Base-by-base conservation (phyloP, 1,140 invertebrate species). In the Tetraneura akinire region DNA sequence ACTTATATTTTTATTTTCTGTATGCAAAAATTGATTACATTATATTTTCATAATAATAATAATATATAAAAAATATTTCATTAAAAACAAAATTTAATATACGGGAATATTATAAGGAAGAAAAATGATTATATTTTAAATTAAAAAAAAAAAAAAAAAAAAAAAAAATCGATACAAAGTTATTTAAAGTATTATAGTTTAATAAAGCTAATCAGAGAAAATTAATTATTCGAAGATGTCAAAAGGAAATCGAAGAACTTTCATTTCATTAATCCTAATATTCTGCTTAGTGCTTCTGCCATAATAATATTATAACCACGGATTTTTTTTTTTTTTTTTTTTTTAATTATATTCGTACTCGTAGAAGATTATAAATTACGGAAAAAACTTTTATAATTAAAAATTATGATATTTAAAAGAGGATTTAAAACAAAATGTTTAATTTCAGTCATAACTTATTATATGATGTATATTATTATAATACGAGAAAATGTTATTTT, bases 231-330 rank as follows among this genome's bases (percentile, higher is more conserved):
- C 9, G 9, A 6, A 51, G 45, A 51, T 18, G 10, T 16, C 18
- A 71, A 71, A 71, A 51, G 47, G 47, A 71, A 71, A 71, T 71
- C 16, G 68, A 71, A 51, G 68, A 71, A 71, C 45, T 51, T 71
- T 71, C 9, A 51, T 71, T 71, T 3, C 9, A 16, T 71, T 71
- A 71, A 71, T 51, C 16, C 47, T 18, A 45, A 68, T 68, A 71
- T 16, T 71, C 26, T n/a, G n/a, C n/a, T n/a, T n/a, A n/a, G n/a
- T n/a, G n/a, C 23, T 49, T 23, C 26, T 51, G 3, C 0, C 47
- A 51, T 49, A n/a, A n/a, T n/a, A n/a, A n/a, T n/a, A 51, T 51
- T 71, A 49, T 29, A 71, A 29, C 51, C 64, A 66, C 32, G 32
- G 8, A 53, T 29, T 51, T 51, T 71, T 70, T 71, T 51, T 68